Base-by-base conservation (phyloP, 2,888 invertebrate species). In the Neria commutata region DNA sequence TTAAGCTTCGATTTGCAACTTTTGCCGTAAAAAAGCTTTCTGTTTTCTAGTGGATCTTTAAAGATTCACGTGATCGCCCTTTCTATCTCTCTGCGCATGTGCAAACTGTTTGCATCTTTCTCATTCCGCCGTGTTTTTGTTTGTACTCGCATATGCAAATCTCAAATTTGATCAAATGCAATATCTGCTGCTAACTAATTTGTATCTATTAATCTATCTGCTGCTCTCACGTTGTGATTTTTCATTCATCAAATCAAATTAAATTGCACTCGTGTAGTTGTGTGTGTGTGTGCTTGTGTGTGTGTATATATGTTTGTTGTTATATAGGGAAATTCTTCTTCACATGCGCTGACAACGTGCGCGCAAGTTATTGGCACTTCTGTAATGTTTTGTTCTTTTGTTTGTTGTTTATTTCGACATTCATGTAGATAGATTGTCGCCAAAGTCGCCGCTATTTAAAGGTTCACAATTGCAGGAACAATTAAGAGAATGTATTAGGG, bases 361-460 rank as follows among this genome's bases (percentile, higher is more conserved):
- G 46, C 57, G 24, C 17, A 51, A 57, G 17, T 50, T 45, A 46
- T 50, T 54, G 45, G 37, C 47, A 57, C 52, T 61, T 58, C 61
- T 61, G 46, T 25, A 58, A 37, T 42, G 58, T 40, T 56, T 62
- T 60, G 47, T 49, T 55, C 54, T 37, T 24, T 45, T 24, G 33
- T 29, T 50, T 21, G 48, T 29, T 23, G 47, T n/a, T 11, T 29
- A 11, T 11, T 11, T 29, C 29, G 5, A 8, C 29, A 11, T 29
- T 29, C 11, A 8, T 29, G 29, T 29, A 11, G 5, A 11, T 21
- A 46, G 17, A 58, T 56, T 52, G 56, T 47, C 59, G 63, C 48
- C 61, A 65, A 60, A 63, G 58, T 54, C 50, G 60, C 56, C 47
- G 57, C 45, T 26, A 53, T 56, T 61, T 57, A 52, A 57, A 57